These are phyloP conservation scores for Apodemia duryi DNA, from an alignment of 2,888 invertebrate genomes.

Conservation along the genomic window DNA sequence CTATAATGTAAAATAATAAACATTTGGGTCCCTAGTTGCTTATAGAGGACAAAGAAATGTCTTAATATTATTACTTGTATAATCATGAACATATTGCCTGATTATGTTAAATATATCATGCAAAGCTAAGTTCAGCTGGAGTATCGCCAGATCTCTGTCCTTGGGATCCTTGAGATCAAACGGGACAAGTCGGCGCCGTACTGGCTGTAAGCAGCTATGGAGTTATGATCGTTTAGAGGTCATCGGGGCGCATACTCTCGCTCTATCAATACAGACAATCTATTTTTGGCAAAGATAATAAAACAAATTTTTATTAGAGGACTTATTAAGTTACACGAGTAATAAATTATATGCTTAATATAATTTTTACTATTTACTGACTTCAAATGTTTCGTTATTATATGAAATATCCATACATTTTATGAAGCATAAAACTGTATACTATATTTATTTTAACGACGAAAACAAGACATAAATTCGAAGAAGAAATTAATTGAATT, in stretches of 20 bases:
- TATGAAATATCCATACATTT: too few relatives aligned
- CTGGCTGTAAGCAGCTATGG: conserved; percentile 32
- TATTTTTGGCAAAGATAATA: conserved; percentile 8
- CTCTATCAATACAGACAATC: conserved; percentile 15
- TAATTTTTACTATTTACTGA: too few relatives aligned
- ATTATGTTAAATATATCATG: conserved; percentile 6
- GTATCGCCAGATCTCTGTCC: conserved; percentile 29
- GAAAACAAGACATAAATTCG: too few relatives aligned
- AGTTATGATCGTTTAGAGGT: conserved; percentile 44
- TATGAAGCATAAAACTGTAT: too few relatives aligned
- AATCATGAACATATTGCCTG: not conserved
- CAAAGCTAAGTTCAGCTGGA: conserved; percentile 24
- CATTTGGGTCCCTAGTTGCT: too few relatives aligned
- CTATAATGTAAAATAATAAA: too few relatives aligned
- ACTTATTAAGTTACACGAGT: not conserved
- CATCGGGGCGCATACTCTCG: conserved; percentile 30
- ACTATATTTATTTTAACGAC: too few relatives aligned
- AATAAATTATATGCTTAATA: too few relatives aligned
- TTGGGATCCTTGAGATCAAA: conserved; percentile 33
- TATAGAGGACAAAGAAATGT: not conserved
- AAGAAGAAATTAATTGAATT: too few relatives aligned
- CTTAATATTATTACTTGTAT: not conserved
- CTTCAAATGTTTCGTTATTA: too few relatives aligned
- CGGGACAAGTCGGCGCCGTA: conserved; percentile 26
- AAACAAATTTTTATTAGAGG: conserved; percentile 6